A percentile compares a stretch with the other conserved stretches of the same genome.
Conservation (phyloP, 2,888 invertebrate genomes). For the Galerucella pusilla region DNA sequence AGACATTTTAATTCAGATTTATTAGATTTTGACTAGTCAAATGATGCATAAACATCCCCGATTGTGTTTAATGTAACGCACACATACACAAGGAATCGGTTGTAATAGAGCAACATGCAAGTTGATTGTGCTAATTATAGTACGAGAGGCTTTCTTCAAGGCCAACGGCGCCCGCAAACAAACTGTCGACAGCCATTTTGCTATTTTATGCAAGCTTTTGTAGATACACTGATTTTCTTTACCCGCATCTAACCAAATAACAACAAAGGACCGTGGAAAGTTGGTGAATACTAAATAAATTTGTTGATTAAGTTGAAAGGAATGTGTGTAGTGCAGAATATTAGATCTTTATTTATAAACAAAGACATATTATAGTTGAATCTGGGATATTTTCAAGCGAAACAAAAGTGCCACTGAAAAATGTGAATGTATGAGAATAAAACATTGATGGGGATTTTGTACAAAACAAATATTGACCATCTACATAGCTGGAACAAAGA, state of each 20-base stretch:
- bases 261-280: neutral
- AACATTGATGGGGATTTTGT: too few species aligned
- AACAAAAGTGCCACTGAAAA: neutral
- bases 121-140: constrained; percentile 60
- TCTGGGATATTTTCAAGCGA: neutral
- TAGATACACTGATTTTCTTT: neutral
- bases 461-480: too few species aligned
- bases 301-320: too few species aligned
- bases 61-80: constrained; percentile 8
- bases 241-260: neutral
- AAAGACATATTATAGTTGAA: neutral
- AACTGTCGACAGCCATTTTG: constrained; percentile 21
- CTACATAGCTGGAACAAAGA: too few species aligned
- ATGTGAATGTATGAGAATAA: neutral
- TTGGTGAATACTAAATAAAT: neutral
- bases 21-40: constrained; percentile 15
- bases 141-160: constrained; percentile 56
- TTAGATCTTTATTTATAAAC: neutral
- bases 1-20: constrained; percentile 2
- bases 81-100: constrained; percentile 20
- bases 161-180: constrained; percentile 44
- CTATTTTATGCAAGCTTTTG: neutral
- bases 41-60: constrained; percentile 10
- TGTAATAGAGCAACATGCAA: constrained; percentile 53
- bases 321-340: neutral